phyloP scores from a whole-genome alignment of 1,140 invertebrate species.

The Aphis craccivora region DNA sequence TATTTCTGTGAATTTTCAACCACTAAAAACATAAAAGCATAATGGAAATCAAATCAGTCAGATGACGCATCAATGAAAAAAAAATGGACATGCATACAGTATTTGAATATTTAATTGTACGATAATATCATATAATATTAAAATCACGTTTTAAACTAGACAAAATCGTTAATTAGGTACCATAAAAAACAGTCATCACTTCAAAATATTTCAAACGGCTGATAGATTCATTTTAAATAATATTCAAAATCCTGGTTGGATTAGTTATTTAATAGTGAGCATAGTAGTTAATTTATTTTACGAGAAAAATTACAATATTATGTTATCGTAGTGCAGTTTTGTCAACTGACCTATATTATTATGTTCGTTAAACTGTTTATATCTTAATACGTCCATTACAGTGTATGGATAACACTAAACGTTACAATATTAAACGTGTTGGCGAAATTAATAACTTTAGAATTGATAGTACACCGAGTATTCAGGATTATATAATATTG shows the following conservation, averaged over 20 bases:
- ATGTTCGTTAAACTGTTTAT: neutral
- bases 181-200: neutral
- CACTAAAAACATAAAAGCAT: no score
- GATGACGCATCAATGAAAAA: neutral
- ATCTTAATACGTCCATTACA: neutral
- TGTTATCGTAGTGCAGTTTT: no score
- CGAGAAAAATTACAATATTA: neutral
- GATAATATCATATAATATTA: neutral
- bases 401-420: neutral
- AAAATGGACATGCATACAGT: neutral
- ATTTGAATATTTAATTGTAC: neutral
- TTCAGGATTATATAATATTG: neutral
- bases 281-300: neutral
- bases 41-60: neutral
- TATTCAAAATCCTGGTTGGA: neutral
- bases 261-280: neutral
- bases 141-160: neutral
- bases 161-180: neutral
- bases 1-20: neutral
- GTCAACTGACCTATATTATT: neutral
- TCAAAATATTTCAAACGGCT: neutral
- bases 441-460: neutral
- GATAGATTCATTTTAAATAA: neutral
- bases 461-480: neutral
- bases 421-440: neutral